Base-by-base conservation (phyloP, 2,888 invertebrate species). In the Drosophila austrosaltans region DNA sequence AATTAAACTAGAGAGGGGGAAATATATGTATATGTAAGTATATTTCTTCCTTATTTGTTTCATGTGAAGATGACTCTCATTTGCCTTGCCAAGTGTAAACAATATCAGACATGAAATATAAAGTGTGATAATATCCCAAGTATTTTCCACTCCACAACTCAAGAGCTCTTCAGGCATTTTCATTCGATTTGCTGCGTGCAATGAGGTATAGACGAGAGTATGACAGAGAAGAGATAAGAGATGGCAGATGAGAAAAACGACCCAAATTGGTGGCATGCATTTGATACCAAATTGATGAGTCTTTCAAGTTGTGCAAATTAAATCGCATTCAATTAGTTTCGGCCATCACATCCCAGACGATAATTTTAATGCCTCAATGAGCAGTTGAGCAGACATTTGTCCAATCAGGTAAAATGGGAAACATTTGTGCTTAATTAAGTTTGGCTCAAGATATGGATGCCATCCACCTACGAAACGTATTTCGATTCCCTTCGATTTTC, bases 51-150 rank as follows among this genome's bases (percentile, higher is more conserved):
- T 36, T 36, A 8, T 36, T 36, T 10, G 10, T 53, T 56, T 36
- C 36, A 36, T 36, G 10, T 36, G 36, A 36, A 36, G 10, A 36
- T 8, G 8, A 36, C 36, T 10, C 36, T 36, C 36, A 36, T 36
- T 36, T 36, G 36, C 8, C 36, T 36, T 8, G 36, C 36, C 36
- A 36, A 36, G 36, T 36, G 36, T 36, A 36, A 36, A 36, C 36
- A 36, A 36, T 36, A 36, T 36, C 36, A 36, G 36, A 36, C 8
- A 36, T 36, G 36, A 36, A 36, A 36, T 36, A 48, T 42, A 40
- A 59, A 61, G 61, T 61, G 61, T 48, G 61, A 60, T 48, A 40
- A 60, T 60, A 58, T 58, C 58, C 36, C n/a, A 10, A 48, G 60
- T 48, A 48, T 48, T 40, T 60, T 44, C 39, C 60, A 32, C 60